phyloP scores from a whole-genome alignment of 2,113 vertebrate genomes.

The Nerophis ophidion region DNA sequence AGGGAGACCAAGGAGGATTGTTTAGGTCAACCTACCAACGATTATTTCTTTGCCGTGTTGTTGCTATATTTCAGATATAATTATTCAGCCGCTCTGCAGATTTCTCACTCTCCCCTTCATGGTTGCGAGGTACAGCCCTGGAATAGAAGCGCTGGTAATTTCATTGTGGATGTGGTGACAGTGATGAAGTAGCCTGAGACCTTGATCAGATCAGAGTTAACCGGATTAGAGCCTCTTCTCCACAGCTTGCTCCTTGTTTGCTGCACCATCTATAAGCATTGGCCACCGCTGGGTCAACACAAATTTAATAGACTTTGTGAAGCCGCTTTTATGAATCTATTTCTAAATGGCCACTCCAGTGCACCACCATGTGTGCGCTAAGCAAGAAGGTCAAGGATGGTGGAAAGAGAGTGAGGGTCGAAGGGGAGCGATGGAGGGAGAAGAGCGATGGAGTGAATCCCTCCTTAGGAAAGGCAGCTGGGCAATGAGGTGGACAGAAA shows the following conservation, averaged over 20 bases:
- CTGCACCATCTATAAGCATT: conserved; percentile 36
- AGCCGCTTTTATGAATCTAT: conserved; percentile 19
- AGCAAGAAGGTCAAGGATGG: conserved; percentile 22
- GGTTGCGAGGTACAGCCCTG: conserved; percentile 36
- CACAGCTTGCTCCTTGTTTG: conserved; percentile 46
- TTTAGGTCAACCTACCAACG: conserved; percentile 16
- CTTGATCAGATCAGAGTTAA: conserved; percentile 61
- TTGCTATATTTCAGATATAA: background rate
- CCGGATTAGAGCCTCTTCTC: conserved; percentile 55
- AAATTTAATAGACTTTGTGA: conserved; percentile 16
- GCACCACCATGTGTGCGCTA: conserved; percentile 18
- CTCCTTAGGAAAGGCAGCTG: conserved; percentile 56
- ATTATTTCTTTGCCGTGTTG: conserved; percentile 24
- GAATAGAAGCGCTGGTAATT: conserved; percentile 52
- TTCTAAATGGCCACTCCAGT: conserved; percentile 7
- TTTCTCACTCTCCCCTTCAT: conserved; percentile 5
- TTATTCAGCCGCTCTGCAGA: background rate
- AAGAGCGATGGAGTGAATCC: conserved; percentile 52
- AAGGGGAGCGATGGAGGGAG: conserved; percentile 45
- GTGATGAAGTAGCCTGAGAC: conserved; percentile 61
- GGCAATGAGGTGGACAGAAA: conserved; percentile 69
- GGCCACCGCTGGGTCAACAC: conserved; percentile 11
- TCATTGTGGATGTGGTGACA: conserved; percentile 65
- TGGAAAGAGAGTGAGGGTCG: conserved; percentile 29
- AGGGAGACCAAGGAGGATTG: conserved; percentile 21